Percentiles rank a stretch among this genome's conserved stretches.
Evolutionary conservation across 2,888 invertebrate species (phyloP).

Genomic region (Tetheella fluctuosa): DNA sequence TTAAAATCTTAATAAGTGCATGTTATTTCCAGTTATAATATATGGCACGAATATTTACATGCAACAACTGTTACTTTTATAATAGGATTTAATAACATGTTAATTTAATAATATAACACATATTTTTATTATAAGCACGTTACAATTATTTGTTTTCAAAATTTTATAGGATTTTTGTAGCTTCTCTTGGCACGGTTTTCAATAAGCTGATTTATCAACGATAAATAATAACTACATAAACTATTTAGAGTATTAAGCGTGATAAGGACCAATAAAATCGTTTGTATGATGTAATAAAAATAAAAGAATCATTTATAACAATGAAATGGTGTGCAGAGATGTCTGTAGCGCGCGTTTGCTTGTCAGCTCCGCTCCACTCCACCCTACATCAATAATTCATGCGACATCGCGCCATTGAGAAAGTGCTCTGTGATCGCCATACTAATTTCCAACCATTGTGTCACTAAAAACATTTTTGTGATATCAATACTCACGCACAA

Average conservation of each 20-base stretch:
- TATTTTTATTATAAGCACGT: no score
- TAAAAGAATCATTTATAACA: slow-evolving; percentile 69
- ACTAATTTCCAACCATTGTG: slow-evolving; percentile 72
- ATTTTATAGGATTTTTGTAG: slow-evolving; percentile 43
- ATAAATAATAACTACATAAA: no score
- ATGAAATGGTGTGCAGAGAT: slow-evolving; percentile 60
- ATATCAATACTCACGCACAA: slow-evolving; percentile 27
- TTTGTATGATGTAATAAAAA: slow-evolving; percentile 53
- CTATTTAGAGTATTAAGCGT: slow-evolving; percentile 21
- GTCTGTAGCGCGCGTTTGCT: slow-evolving; percentile 48
- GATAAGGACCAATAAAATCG: slow-evolving; percentile 45
- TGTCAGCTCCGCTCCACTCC: slow-evolving; percentile 29
- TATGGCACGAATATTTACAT: slow-evolving; percentile 36
- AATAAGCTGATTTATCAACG: slow-evolving; percentile 24
- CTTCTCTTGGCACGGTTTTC: slow-evolving; percentile 53
- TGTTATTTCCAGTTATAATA: slow-evolving; percentile 46
- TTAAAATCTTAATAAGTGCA: slow-evolving; percentile 65
- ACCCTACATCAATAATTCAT: slow-evolving; percentile 78
- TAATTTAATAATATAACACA: slow-evolving; percentile 45
- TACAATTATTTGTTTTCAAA: no score
- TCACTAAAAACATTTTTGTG: slow-evolving; percentile 64
- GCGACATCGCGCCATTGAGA: slow-evolving; percentile 79
- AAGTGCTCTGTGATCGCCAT: slow-evolving; percentile 81
- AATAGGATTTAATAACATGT: slow-evolving; percentile 53
- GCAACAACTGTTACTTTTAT: slow-evolving; percentile 45